A percentile compares a stretch with the other conserved stretches of the same genome.
These are phyloP conservation scores for Acholoe squamosa DNA, from an alignment of 2,888 invertebrate genomes.

Conservation along the genomic window DNA sequence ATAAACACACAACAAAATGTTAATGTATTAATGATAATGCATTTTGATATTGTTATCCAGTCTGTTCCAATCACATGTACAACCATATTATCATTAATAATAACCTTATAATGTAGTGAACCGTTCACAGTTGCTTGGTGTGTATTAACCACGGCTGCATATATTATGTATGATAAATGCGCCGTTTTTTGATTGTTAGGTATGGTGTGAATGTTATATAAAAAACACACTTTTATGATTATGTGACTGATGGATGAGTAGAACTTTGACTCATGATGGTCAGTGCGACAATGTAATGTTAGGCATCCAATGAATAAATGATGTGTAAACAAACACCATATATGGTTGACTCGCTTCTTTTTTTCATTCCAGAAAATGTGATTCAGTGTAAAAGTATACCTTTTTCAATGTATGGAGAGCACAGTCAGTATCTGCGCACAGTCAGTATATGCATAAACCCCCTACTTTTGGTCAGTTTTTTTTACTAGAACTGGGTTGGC, in stretches of 20 bases:
- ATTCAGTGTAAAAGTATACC: too few relatives aligned
- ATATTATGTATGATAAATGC: conserved; percentile 1
- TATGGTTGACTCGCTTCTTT: not conserved
- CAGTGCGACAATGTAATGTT: not conserved
- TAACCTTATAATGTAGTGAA: conserved; percentile 25
- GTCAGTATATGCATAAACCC: too few relatives aligned
- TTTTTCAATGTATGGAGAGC: too few relatives aligned
- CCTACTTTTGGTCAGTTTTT: too few relatives aligned
- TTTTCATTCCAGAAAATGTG: too few relatives aligned
- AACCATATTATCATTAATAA: not conserved
- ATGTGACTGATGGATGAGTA: not conserved
- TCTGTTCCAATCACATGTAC: not conserved
- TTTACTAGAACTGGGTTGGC: too few relatives aligned
- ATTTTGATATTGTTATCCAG: not conserved
- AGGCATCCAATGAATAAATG: conserved; percentile 13
- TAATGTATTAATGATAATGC: not conserved
- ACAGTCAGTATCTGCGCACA: too few relatives aligned
- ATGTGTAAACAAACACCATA: not conserved
- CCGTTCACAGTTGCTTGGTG: conserved; percentile 29
- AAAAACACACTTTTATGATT: not conserved
- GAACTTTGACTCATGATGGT: conserved; percentile 20
- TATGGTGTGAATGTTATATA: conserved; percentile 20
- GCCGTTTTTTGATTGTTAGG: not conserved
- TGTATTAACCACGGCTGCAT: conserved; percentile 4
- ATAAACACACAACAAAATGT: conserved; percentile 25